phyloP scores from a whole-genome alignment of 2,888 invertebrate species.

The Copidosoma aretas region DNA sequence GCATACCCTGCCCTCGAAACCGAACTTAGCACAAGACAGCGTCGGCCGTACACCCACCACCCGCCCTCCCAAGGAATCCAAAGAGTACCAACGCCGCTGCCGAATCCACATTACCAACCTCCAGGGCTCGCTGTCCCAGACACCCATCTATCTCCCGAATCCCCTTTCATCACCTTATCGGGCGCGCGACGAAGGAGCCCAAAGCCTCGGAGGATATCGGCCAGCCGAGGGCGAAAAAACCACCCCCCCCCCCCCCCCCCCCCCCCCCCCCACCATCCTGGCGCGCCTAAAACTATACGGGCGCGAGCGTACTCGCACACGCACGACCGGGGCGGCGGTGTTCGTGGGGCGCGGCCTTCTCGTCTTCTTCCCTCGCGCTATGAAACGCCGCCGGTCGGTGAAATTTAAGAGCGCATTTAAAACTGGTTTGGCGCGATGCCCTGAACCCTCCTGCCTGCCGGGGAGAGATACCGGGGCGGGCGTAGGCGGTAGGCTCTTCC shows the following conservation, averaged over 20 bases:
- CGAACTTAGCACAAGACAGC: not conserved
- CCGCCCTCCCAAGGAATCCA: not conserved
- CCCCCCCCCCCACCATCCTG: too few relatives aligned
- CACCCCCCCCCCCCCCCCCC: not conserved
- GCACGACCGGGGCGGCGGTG: constrained; percentile 30
- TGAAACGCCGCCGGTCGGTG: constrained; percentile 52
- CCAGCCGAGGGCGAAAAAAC: not conserved
- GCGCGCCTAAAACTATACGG: constrained; percentile 56
- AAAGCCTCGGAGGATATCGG: not conserved
- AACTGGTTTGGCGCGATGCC: constrained; percentile 63
- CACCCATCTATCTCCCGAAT: constrained; percentile 4
- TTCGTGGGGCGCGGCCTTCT: constrained; percentile 11
- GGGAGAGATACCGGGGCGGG: constrained; percentile 19
- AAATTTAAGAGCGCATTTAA: constrained; percentile 63
- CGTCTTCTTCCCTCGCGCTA: constrained; percentile 40
- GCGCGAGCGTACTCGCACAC: constrained; percentile 42
- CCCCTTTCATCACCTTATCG: constrained; percentile 15
- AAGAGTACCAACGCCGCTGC: not conserved
- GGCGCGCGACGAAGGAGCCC: constrained; percentile 1
- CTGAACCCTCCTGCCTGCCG: constrained; percentile 51
- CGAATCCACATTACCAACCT: not conserved
- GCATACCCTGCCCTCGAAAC: too few relatives aligned
- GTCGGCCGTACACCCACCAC: not conserved
- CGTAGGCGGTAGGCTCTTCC: constrained; percentile 24
- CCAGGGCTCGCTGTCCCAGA: constrained; percentile 49